Evolutionary conservation across 2,113 vertebrate genomes (phyloP).

Genomic region (Eidolon helvum): DNA sequence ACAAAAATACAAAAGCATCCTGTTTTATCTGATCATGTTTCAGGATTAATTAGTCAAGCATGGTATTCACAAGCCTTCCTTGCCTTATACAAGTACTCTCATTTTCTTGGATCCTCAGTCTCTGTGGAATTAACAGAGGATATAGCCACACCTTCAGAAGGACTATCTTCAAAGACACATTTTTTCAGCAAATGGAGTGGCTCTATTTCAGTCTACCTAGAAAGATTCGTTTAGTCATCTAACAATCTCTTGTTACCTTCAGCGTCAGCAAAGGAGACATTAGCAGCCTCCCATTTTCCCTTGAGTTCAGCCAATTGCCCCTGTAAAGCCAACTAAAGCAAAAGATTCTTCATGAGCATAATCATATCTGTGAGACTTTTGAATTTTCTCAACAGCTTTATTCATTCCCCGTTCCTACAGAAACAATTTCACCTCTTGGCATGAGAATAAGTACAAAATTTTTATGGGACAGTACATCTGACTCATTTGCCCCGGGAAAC

Average conservation of each 20-base stretch:
- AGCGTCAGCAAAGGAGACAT: background rate
- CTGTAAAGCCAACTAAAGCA: background rate
- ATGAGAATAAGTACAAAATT: background rate
- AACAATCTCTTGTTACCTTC: background rate
- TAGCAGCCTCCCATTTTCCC: background rate
- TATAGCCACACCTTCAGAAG: background rate
- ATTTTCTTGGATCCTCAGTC: background rate
- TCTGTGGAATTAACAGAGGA: background rate
- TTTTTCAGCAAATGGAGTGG: background rate
- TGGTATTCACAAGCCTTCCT: background rate
- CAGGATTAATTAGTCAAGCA: background rate
- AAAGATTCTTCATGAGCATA: background rate
- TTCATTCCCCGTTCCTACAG: background rate
- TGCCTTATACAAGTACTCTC: background rate
- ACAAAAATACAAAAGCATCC: background rate
- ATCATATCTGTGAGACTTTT: background rate
- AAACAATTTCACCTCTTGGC: background rate
- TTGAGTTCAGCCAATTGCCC: background rate
- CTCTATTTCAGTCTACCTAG: background rate
- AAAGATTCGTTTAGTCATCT: background rate
- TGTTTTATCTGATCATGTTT: background rate
- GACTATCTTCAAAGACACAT: background rate
- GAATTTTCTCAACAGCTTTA: background rate
- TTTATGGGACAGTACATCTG: background rate
- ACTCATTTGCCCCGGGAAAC: background rate